phyloP scores from a whole-genome alignment of 2,888 invertebrate genomes.

The Physocephala rufipes region DNA sequence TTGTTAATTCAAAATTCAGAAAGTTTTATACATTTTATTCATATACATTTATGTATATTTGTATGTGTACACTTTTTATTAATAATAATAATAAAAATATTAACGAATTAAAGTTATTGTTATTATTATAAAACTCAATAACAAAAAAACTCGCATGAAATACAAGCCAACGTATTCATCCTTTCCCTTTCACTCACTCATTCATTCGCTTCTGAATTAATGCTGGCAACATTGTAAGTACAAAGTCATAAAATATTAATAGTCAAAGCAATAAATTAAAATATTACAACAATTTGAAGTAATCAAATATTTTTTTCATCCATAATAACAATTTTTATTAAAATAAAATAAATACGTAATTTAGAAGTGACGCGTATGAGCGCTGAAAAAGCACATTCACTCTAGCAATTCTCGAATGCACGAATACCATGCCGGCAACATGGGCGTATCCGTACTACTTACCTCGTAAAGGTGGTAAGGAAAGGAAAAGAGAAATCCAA shows the following conservation, averaged over 20 bases:
- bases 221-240: constrained; percentile 8
- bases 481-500: not conserved
- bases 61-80: no score
- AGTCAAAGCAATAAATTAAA: constrained; percentile 5
- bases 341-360: constrained; percentile 17
- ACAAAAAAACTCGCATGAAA: no score
- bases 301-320: constrained; percentile 9
- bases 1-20: no score
- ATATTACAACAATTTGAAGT: constrained; percentile 24
- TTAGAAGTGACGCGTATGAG: not conserved
- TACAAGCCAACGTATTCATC: no score
- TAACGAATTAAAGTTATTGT: no score
- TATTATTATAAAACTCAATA: no score
- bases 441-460: not conserved
- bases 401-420: not conserved
- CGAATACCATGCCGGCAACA: not conserved
- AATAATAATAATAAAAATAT: no score
- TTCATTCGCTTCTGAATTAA: no score
- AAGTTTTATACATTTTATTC: no score
- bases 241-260: constrained; percentile 25
- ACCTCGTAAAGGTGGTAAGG: not conserved
- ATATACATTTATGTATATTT: no score
- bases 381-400: not conserved
- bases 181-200: no score
- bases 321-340: constrained; percentile 11